phyloP scores from a whole-genome alignment of 2,113 vertebrate species.

The Xiphophorus couchianus region DNA sequence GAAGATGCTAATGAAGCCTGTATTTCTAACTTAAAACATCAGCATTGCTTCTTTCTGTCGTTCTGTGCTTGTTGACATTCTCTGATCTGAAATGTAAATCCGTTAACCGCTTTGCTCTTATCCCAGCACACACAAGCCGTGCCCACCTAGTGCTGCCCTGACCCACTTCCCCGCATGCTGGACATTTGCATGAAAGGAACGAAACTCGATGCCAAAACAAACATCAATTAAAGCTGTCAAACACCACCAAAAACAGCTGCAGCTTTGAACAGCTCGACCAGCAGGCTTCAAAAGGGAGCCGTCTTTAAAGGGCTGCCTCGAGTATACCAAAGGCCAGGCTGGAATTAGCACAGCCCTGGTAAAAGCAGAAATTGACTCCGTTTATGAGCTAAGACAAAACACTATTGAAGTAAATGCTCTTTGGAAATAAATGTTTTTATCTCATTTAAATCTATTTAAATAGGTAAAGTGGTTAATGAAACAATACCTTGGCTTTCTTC shows the following conservation, averaged over 20 bases:
- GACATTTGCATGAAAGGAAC: slow-evolving; percentile 84
- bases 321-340: slow-evolving; percentile 76
- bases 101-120: slow-evolving; percentile 77
- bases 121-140: slow-evolving; percentile 68
- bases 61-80: slow-evolving; percentile 50
- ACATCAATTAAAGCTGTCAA: slow-evolving; percentile 88
- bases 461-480: not conserved
- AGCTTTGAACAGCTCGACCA: slow-evolving; percentile 84
- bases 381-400: slow-evolving; percentile 58
- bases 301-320: slow-evolving; percentile 77
- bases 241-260: slow-evolving; percentile 85
- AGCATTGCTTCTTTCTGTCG: slow-evolving; percentile 54
- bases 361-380: slow-evolving; percentile 67
- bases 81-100: slow-evolving; percentile 78
- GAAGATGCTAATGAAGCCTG: slow-evolving; percentile 31
- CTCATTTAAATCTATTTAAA: slow-evolving; percentile 3
- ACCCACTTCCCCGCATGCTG: slow-evolving; percentile 80
- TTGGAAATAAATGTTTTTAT: slow-evolving; percentile 17
- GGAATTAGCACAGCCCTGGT: slow-evolving; percentile 73
- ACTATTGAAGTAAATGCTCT: slow-evolving; percentile 38
- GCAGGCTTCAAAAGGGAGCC: slow-evolving; percentile 81
- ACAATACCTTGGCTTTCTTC: not conserved
- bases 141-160: slow-evolving; percentile 77
- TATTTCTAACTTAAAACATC: slow-evolving; percentile 33
- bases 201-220: slow-evolving; percentile 84